Percentiles rank a stretch among this genome's conserved stretches.
Conservation (phyloP, 2,113 vertebrate genomes). For the Microcebus ravelobensis region DNA sequence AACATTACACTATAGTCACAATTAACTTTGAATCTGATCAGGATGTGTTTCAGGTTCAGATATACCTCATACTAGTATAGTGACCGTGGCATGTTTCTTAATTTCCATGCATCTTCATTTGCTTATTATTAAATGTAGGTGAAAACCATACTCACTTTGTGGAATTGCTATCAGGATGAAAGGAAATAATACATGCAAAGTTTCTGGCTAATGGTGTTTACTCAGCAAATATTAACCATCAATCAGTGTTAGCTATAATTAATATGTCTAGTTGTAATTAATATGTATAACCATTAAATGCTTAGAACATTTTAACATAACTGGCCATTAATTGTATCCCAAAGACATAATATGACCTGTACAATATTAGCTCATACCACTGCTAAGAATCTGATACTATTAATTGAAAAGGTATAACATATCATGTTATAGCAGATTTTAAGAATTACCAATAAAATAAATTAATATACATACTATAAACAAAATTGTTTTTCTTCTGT, state of each 20-base stretch:
- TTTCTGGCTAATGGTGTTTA: not conserved
- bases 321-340: not conserved
- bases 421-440: not conserved
- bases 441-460: not conserved
- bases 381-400: not conserved
- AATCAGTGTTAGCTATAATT: not conserved
- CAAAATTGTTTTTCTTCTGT: not conserved
- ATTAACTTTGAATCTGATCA: not conserved
- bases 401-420: not conserved
- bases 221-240: not conserved
- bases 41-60: not conserved
- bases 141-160: not conserved
- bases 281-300: not conserved
- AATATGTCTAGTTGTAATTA: not conserved
- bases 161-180: not conserved
- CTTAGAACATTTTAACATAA: not conserved
- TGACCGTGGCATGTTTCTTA: not conserved
- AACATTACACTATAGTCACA: not conserved
- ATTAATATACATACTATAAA: not conserved
- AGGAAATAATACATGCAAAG: not conserved
- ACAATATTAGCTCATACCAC: not conserved
- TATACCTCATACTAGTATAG: not conserved
- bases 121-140: not conserved
- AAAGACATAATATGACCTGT: not conserved
- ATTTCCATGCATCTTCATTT: not conserved